Base-by-base conservation (phyloP, 2,888 invertebrate genomes). In the Eupithecia abbreviata region DNA sequence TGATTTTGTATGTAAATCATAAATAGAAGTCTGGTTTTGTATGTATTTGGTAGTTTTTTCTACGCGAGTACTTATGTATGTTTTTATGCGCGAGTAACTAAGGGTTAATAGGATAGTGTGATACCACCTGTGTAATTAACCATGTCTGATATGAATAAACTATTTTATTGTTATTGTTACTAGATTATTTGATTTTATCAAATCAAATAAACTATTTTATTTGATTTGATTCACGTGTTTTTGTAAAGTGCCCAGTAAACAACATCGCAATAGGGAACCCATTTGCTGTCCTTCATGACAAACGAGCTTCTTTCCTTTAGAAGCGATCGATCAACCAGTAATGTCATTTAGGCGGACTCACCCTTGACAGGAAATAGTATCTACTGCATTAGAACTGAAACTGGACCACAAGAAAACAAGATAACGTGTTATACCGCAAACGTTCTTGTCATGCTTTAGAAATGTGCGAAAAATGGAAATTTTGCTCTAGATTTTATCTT, bases 221-320 rank as follows among this genome's bases (percentile, higher is more conserved):
- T 30, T 30, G 30, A 30, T 30, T 30, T 30, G 30, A 30, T 91
- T 90, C 89, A 90, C 86, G 86, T 90, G 88, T 90, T 91, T 91
- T 90, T 87, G 80, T 82, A 84, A 85, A 90, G 90, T 90, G 90
- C 88, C 89, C 82, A 85, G 89, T 92, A 93, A 92, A 91, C 92
- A 92, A 90, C 89, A 84, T 85, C 85, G 88, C 84, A 89, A 92
- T 91, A 86, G 89, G 86, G 85, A 87, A 88, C 89, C 90, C 90
- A 91, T 93, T 93, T 90, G 90, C 89, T 91, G 91, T 90, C 90
- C 83, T 88, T 83, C 87, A 90, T 93, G 92, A 93, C 92, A 93
- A 93, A 93, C 89, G 93, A 93, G 88, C 87, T 86, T 85, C 85
- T 89, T 87, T 89, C 87, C 87, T 87, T 87, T 83, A 82, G 81